phyloP scores from a whole-genome alignment of 2,888 invertebrate genomes.

The Lepas anatifera region DNA sequence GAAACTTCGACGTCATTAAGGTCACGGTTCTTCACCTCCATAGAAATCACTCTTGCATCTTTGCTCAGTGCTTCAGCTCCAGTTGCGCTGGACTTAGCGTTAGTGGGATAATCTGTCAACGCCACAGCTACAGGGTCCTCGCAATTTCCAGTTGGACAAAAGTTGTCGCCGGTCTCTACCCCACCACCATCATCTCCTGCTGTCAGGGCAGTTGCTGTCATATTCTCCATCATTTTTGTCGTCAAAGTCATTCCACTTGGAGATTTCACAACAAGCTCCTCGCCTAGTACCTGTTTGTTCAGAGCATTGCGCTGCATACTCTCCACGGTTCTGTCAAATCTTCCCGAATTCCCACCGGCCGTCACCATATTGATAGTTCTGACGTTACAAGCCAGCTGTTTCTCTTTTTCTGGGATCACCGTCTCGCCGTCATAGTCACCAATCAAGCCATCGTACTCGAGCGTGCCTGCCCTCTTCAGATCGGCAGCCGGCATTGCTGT shows the following conservation, averaged over 20 bases:
- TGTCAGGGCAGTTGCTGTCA: background rate
- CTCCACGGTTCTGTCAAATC: background rate
- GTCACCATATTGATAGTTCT: background rate
- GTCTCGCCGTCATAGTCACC: conserved; percentile 14
- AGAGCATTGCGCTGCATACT: background rate
- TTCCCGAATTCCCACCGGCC: background rate
- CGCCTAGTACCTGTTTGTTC: conserved; percentile 11
- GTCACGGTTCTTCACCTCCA: background rate
- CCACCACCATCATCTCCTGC: background rate
- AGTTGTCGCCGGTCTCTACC: background rate
- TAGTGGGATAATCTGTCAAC: background rate
- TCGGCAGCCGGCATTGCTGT: conserved; percentile 14
- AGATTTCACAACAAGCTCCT: background rate
- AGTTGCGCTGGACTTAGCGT: background rate
- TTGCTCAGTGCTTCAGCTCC: background rate
- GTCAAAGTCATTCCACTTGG: conserved; percentile 6
- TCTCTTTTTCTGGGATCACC: background rate
- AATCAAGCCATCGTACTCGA: conserved; percentile 14
- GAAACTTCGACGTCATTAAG: background rate
- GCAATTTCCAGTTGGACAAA: conserved; percentile 15
- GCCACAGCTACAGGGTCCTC: background rate
- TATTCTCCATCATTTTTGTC: conserved; percentile 3
- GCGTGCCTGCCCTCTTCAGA: background rate
- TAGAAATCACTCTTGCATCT: background rate
- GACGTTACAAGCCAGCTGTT: conserved; percentile 17